Base-by-base conservation (phyloP, 2,888 invertebrate species). In the Heliconius charithonia region DNA sequence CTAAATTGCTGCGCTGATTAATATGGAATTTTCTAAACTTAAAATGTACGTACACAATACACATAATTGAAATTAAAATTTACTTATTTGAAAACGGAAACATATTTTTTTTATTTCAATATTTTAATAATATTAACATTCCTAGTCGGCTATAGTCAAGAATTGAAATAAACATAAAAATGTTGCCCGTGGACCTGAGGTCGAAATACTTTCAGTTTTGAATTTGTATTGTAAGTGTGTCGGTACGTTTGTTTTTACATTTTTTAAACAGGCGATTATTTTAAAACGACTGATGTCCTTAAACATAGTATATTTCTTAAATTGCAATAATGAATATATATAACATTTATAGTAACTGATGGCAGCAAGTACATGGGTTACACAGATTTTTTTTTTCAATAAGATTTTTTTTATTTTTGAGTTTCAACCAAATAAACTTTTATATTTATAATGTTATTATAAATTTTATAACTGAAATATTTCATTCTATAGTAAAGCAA, bases 151-250 rank as follows among this genome's bases (percentile, higher is more conserved):
- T 32, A 16, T 29, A 4, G 22, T 19, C 45, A 51, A 51, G 13
- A 29, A 22, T 29, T 71, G 22, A 22, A 29, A 56, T 71, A 29
- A 6, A 3, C 1, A 32, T 13, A 3, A 10, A 32, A 32, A 72
- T 59, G 16, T 59, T 56, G 72, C 16, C n/a, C 25, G 59, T n/a
- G 16, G 51, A 51, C 51, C 29, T 59, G 13, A 59, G 32, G n/a
- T 10, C 16, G 16, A 59, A 59, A 72, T 59, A 72, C 71, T 72
- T 72, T 72, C 37, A 72, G 16, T 59, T 59, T 37, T 59, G 16
- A 0, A n/a, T n/a, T 59, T 59, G 19, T n/a, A n/a, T n/a, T 59
- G 12, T 59, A 1, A n/a, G 3, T 56, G 10, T n/a, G 9, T 51
- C 19, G 6, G 22, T 51, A 7, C 0, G 0, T 22, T 7, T 51